Evolutionary conservation across 2,113 vertebrate genomes (phyloP), one percentile per base, ranked within the genome.

Genomic region (Passer montanus): DNA sequence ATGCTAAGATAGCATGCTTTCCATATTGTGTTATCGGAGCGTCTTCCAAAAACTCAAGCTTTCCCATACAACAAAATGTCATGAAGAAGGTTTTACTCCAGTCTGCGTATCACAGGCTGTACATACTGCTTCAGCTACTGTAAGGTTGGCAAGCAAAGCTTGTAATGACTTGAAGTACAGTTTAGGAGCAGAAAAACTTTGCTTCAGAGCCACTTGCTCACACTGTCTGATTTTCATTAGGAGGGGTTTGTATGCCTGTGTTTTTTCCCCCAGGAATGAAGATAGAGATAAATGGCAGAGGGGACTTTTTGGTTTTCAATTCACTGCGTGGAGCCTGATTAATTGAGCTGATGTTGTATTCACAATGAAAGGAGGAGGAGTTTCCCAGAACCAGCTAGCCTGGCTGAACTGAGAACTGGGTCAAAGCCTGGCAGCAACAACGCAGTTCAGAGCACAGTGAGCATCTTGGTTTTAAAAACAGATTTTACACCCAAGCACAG

Each of bases 41-140:
- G 86, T 97, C 97, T 98, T 98, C 97, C 98, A 98, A 97, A 97
- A 98, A 89, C 93, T 94, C 91, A 95, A 97, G 93, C 96, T 97
- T 97, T 98, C 96, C 96, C 97, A 93, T 96, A 96, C 94, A 97
- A 98, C 97, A 97, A 98, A 96, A 97, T 97, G 96, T 97, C 96
- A 97, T 96, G 96, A 94, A 97, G 97, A 97, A 97, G 97, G 95
- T 97, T 95, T 96, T 97, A 94, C 97, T 96, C 97, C 97, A 96
- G 97, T 97, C 97, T 97, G 96, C 96, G 70, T 96, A 96, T 95
- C 95, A 91, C 90, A 95, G 96, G 88, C 94, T 94, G 93, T 89
- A 95, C 92, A 96, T 95, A 96, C 95, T 87, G 94, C 93, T 96
- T 96, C 74, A 88, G 84, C 93, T 93, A 90, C 95, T 96, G 93